Percentiles rank a stretch among this genome's conserved stretches.
These are phyloP conservation scores for Hemithea aestivaria DNA, from an alignment of 2,888 invertebrate species.

Conservation along the genomic window DNA sequence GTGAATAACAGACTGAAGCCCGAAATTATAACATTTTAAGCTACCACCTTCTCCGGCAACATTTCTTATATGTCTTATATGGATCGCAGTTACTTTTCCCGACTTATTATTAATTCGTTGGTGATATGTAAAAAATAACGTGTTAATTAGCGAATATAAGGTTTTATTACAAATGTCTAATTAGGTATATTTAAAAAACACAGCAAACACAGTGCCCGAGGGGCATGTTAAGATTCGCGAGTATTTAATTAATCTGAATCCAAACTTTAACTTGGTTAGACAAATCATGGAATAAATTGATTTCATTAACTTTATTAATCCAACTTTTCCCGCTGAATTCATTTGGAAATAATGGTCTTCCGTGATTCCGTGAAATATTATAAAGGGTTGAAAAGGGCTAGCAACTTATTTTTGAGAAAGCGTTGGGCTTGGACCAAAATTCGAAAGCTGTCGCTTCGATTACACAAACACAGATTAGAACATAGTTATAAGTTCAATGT, in stretches of 20 bases:
- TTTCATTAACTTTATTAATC: conserved; percentile 19
- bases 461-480: too few relatives aligned
- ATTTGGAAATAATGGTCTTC: conserved; percentile 16
- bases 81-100: too few relatives aligned
- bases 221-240: conserved; percentile 1
- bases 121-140: too few relatives aligned
- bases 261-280: conserved; percentile 7
- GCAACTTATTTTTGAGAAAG: conserved; percentile 11
- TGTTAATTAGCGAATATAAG: too few relatives aligned
- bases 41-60: too few relatives aligned
- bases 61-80: too few relatives aligned
- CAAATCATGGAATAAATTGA: conserved; percentile 17
- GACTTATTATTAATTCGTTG: too few relatives aligned
- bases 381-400: conserved; percentile 14
- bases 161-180: too few relatives aligned
- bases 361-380: conserved; percentile 9
- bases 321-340: conserved; percentile 17
- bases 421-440: conserved; percentile 1
- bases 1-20: too few relatives aligned
- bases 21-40: too few relatives aligned
- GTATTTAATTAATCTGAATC: conserved; percentile 10
- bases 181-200: too few relatives aligned
- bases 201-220: neutral
- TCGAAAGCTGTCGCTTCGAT: conserved; percentile 8
- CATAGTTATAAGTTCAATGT: too few relatives aligned